Percentiles rank a stretch among this genome's conserved stretches.
phyloP scores from a whole-genome alignment of 1,140 invertebrate genomes.

The Drosophila burlai region DNA sequence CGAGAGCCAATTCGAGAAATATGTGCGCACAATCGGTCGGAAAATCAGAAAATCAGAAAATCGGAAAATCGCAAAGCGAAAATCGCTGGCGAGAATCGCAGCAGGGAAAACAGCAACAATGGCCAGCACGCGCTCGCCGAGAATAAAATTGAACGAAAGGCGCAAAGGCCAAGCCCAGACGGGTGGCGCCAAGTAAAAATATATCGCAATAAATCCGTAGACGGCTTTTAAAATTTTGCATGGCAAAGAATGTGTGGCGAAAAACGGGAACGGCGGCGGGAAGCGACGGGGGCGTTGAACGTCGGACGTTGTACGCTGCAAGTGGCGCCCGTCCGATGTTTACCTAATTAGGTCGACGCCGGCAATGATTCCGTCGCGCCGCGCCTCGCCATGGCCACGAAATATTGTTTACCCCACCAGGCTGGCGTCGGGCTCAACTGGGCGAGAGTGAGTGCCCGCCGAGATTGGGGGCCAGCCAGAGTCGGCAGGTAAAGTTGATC shows the following conservation, averaged over 20 bases:
- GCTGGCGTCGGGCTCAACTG: conserved; percentile 37
- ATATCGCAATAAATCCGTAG: conserved; percentile 66
- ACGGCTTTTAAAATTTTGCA: conserved; percentile 64
- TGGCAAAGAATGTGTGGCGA: conserved; percentile 46
- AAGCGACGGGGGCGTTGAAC: conserved; percentile 22
- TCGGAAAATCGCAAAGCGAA: conserved; percentile 32
- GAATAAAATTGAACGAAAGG: conserved; percentile 46
- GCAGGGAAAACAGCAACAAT: conserved; percentile 25
- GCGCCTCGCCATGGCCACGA: conserved; percentile 59
- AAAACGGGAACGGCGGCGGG: conserved; percentile 7
- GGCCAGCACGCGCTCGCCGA: conserved; percentile 32
- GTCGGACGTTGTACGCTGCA: conserved; percentile 46
- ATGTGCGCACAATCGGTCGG: conserved; percentile 22
- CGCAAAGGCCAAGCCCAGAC: conserved; percentile 52
- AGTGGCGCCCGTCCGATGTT: conserved; percentile 70
- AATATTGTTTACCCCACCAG: conserved; percentile 46
- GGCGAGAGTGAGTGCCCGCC: conserved; percentile 15
- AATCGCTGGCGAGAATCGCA: conserved; percentile 19
- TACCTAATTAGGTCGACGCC: conserved; percentile 71
- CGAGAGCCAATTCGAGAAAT: conserved; percentile 35
- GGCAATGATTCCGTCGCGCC: conserved; percentile 40
- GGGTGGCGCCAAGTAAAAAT: conserved; percentile 57
- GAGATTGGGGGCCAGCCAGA: conserved; percentile 23
- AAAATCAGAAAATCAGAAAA: conserved; percentile 24
- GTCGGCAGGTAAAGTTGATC: conserved; percentile 16